These are phyloP conservation scores for Collichthys lucidus DNA, from an alignment of 2,113 vertebrate genomes.

Conservation along the genomic window DNA sequence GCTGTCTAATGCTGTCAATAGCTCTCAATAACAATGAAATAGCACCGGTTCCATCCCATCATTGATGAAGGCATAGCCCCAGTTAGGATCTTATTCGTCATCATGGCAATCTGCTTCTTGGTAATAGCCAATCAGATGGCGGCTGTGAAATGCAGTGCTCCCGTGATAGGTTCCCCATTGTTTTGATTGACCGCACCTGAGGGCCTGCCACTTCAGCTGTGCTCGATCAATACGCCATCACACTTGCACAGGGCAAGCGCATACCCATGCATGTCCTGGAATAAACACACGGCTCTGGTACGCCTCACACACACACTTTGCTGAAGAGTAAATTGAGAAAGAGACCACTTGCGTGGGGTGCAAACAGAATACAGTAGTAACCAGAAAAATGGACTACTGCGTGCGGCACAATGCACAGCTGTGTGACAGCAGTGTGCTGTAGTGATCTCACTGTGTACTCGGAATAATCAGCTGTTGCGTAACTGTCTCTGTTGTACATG, in stretches of 20 bases:
- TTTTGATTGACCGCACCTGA: conserved; percentile 83
- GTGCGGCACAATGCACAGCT: conserved; percentile 5
- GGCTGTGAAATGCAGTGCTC: conserved; percentile 65
- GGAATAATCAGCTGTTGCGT: conserved; percentile 54
- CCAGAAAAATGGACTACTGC: conserved; percentile 35
- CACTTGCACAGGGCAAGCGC: conserved; percentile 40
- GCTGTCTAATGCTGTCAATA: conserved; percentile 77
- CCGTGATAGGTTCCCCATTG: conserved; percentile 77
- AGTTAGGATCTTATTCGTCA: conserved; percentile 76
- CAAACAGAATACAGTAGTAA: conserved; percentile 47
- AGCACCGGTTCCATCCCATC: conserved; percentile 70
- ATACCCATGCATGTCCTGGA: conserved; percentile 38
- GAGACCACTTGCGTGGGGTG: conserved; percentile 30
- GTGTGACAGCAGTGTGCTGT: conserved; percentile 20
- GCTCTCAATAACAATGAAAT: conserved; percentile 82
- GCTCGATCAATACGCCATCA: conserved; percentile 80
- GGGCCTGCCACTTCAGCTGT: conserved; percentile 69
- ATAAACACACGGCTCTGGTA: conserved; percentile 46
- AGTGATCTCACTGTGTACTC: conserved; percentile 33
- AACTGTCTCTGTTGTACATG: conserved; percentile 17
- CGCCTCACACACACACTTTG: conserved; percentile 47
- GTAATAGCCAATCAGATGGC: conserved; percentile 82
- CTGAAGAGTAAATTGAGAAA: conserved; percentile 62
- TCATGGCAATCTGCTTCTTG: conserved; percentile 73
- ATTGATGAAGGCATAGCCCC: conserved; percentile 73